Evolutionary conservation across 2,888 invertebrate species (phyloP).

Genomic region (Diploptera punctata): DNA sequence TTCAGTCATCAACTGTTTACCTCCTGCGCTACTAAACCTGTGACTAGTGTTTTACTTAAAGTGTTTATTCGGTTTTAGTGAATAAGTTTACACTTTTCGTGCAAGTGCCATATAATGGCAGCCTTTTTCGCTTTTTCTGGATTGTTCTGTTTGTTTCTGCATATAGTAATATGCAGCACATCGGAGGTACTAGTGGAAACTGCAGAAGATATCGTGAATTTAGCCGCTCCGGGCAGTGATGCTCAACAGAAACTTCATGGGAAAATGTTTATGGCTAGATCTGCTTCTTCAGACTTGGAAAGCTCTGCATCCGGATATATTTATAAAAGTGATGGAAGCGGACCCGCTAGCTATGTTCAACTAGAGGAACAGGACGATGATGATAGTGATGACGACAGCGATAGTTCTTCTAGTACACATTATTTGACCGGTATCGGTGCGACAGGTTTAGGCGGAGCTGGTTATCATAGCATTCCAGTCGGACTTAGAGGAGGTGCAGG

Average conservation of each 20-base stretch:
- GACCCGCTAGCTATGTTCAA: slow-evolving; percentile 58
- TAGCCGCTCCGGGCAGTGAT: background rate
- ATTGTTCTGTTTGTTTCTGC: background rate
- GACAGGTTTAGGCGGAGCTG: slow-evolving; percentile 9
- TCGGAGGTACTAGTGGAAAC: slow-evolving; percentile 7
- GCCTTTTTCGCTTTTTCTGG: too few species aligned
- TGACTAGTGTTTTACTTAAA: too few species aligned
- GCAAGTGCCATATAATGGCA: too few species aligned
- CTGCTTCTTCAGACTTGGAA: slow-evolving; percentile 64
- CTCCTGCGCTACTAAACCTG: too few species aligned
- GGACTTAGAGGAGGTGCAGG: slow-evolving; percentile 7
- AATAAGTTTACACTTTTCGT: too few species aligned
- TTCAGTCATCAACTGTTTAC: too few species aligned
- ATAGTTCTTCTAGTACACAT: background rate
- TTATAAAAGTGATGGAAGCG: slow-evolving; percentile 56
- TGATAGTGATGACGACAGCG: slow-evolving; percentile 25
- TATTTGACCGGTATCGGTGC: slow-evolving; percentile 8
- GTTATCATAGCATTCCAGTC: slow-evolving; percentile 3
- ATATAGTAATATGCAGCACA: background rate
- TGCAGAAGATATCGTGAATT: background rate
- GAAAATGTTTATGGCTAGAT: slow-evolving; percentile 63
- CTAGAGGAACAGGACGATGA: too few species aligned
- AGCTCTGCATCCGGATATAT: slow-evolving; percentile 64
- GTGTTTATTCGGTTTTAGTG: too few species aligned
- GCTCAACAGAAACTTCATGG: slow-evolving; percentile 32